Conservation (phyloP, 2,797 vertebrate genomes). For the Mormyrus hasselquistii region DNA sequence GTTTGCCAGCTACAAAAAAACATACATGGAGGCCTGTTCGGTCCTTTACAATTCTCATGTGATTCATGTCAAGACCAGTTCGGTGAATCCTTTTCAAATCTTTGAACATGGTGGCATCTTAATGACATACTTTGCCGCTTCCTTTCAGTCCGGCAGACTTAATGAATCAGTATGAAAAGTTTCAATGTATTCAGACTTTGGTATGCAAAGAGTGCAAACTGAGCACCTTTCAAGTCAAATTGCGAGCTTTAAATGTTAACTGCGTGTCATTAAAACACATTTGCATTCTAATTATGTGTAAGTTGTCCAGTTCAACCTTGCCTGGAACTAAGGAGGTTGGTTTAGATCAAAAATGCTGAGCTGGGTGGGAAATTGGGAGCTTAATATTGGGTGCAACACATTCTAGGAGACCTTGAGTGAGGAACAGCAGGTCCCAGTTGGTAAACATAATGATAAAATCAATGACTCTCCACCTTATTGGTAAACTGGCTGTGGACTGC, state of each 20-base stretch:
- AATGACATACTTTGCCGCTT: background rate
- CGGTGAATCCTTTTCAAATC: background rate
- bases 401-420: background rate
- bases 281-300: background rate
- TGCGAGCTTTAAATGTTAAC: background rate
- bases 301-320: background rate
- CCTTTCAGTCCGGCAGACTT: background rate
- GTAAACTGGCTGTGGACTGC: background rate
- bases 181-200: background rate
- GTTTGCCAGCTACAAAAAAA: background rate
- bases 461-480: background rate
- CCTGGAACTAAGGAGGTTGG: background rate
- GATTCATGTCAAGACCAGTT: background rate
- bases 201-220: slow-evolving; percentile 5
- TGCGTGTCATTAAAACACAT: background rate
- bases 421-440: background rate
- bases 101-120: background rate
- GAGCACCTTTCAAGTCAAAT: background rate
- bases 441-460: background rate
- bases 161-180: background rate
- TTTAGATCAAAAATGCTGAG: slow-evolving; percentile 1
- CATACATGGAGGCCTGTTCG: background rate
- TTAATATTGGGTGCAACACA: background rate
- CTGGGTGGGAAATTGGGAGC: background rate
- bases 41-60: background rate